Evolutionary conservation across 2,797 vertebrate genomes (phyloP).

Genomic region (Microhierax caerulescens): DNA sequence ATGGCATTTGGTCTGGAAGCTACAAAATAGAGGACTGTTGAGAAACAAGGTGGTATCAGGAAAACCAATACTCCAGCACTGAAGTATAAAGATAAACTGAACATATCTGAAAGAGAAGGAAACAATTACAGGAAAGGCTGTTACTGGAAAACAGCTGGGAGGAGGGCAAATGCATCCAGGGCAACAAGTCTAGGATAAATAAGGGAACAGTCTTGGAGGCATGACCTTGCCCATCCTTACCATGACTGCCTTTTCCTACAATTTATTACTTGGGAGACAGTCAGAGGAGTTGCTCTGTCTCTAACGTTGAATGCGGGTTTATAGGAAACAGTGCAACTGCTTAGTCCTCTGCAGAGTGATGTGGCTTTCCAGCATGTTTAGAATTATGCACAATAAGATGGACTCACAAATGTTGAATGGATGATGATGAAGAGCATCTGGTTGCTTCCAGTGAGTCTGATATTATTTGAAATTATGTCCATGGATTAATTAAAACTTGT

Average conservation of each 20-base stretch:
- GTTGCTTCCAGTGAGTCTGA: neutral
- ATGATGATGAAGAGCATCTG: neutral
- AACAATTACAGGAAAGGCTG: constrained; percentile 17
- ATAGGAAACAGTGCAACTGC: neutral
- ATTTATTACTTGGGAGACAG: neutral
- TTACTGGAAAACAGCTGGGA: neutral
- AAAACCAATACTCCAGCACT: neutral
- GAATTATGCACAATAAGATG: neutral
- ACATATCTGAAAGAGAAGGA: neutral
- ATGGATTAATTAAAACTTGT: neutral
- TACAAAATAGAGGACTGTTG: neutral
- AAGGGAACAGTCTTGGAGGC: neutral
- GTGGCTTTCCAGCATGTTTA: neutral
- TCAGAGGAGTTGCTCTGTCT: neutral
- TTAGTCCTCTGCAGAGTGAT: neutral
- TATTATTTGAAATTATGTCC: neutral
- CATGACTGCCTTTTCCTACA: neutral
- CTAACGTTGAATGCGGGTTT: neutral
- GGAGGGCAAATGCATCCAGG: neutral
- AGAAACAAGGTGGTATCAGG: neutral
- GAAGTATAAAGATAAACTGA: neutral
- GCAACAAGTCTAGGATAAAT: neutral
- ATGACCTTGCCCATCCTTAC: neutral
- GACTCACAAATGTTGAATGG: neutral
- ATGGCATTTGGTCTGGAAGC: neutral